Evolutionary conservation across 2,888 invertebrate genomes (phyloP), one percentile per base, ranked within the genome.

Genomic region (Cheilosia scutellata): DNA sequence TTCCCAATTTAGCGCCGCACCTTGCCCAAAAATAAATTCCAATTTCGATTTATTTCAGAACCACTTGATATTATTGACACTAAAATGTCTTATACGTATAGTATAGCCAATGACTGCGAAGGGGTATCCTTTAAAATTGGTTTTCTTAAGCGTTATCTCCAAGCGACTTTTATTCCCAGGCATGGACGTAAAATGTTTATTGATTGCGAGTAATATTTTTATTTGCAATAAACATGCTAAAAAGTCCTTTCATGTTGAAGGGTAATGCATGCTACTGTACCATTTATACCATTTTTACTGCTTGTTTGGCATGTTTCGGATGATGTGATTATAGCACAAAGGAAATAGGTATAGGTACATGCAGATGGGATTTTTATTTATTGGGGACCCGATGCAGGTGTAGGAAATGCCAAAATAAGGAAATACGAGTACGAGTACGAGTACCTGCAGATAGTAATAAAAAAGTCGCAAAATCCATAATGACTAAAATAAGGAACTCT

Each of bases 11-110:
- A 3, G 20, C 5, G 47, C 3, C 7, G 16, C 42, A 16, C 9
- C 9, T 49, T 25, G 49, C 9, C 16, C 16, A 9, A 9, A 25
- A 20, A 25, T 49, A 20, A 49, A 20, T 9, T 49, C 6, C 16
- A 49, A 20, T 31, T 57, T 37, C 11, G 16, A 42, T 42, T 42
- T 47, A 33, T 33, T 57, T 57, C 49, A 49, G 20, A 33, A 33
- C 44, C 63, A 49, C 63, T 65, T 65, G 49, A 25, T n/a, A 7
- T 65, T 66, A 66, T 53, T 66, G 66, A 5, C 53, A 66, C 5
- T 42, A 27, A 66, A 51, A 37, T 5, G 27, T 37, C 16, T 9
- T 9, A 37, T 20, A 20, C 20, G 20, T 20, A 20, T 63, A n/a
- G n/a, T 51, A 27, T n/a, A 3, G n/a, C 20, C 27, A 9, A 20